Conservation (phyloP, 2,113 vertebrate species). For the Dromaius novaehollandiae region DNA sequence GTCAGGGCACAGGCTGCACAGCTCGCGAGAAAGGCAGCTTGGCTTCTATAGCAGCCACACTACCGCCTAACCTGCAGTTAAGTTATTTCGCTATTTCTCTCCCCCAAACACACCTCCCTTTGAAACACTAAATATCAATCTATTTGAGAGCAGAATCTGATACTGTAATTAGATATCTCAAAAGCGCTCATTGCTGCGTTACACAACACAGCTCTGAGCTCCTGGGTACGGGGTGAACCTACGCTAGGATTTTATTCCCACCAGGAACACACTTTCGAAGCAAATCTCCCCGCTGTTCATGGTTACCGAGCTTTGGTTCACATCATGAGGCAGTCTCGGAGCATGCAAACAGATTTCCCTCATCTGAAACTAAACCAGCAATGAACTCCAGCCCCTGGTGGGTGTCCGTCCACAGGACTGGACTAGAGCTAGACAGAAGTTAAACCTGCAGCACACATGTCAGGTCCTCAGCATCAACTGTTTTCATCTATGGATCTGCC, state of each 20-base stretch:
- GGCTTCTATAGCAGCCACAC: accelerated
- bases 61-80: background rate
- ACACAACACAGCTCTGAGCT: background rate
- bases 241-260: background rate
- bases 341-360: background rate
- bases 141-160: background rate
- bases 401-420: background rate
- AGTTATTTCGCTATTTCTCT: background rate
- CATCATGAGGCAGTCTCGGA: background rate
- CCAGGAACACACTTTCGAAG: background rate
- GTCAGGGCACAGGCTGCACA: accelerated
- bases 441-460: background rate
- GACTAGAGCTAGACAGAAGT: background rate
- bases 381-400: background rate
- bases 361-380: background rate
- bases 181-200: background rate
- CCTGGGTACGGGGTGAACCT: background rate
- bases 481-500: background rate
- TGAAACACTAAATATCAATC: background rate
- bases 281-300: background rate
- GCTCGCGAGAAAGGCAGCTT: background rate
- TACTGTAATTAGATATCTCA: background rate
- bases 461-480: background rate
- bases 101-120: background rate
- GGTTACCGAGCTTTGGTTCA: background rate